Evolutionary conservation across 2,113 vertebrate genomes (phyloP).

Genomic region (Melanostigma gelatinosum): DNA sequence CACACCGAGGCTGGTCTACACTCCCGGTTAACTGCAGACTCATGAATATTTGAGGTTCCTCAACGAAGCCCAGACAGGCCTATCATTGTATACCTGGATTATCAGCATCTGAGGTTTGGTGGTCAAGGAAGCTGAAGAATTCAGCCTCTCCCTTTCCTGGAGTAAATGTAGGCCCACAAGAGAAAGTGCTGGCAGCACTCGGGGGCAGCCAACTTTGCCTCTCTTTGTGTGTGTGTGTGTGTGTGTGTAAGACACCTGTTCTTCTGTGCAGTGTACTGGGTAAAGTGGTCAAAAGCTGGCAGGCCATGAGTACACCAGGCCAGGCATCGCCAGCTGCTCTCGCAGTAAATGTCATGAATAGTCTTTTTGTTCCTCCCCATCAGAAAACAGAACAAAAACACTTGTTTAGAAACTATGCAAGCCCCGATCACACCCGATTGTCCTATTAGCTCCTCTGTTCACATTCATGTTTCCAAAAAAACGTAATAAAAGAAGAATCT

Average conservation of each 20-base stretch:
- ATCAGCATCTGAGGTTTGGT: conserved; percentile 64
- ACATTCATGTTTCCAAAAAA: background rate
- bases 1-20: conserved; percentile 17
- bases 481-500: conserved; percentile 4
- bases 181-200: conserved; percentile 51
- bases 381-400: conserved; percentile 46
- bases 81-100: conserved; percentile 73
- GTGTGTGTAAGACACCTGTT: conserved; percentile 71
- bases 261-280: conserved; percentile 60
- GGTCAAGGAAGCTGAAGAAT: conserved; percentile 61
- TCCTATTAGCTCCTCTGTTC: conserved; percentile 1
- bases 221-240: conserved; percentile 2
- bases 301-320: conserved; percentile 65
- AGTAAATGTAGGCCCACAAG: conserved; percentile 52
- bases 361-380: conserved; percentile 60
- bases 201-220: conserved; percentile 18
- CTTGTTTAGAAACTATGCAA: conserved; percentile 20
- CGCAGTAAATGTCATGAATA: conserved; percentile 59
- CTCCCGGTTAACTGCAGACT: conserved; percentile 54
- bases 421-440: background rate
- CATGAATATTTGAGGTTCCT: conserved; percentile 72
- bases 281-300: conserved; percentile 67
- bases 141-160: conserved; percentile 68
- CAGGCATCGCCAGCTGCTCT: conserved; percentile 73
- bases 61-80: conserved; percentile 58